Evolutionary conservation across 2,113 vertebrate genomes (phyloP), one percentile per base, ranked within the genome.

Genomic region (Electrona antarctica): DNA sequence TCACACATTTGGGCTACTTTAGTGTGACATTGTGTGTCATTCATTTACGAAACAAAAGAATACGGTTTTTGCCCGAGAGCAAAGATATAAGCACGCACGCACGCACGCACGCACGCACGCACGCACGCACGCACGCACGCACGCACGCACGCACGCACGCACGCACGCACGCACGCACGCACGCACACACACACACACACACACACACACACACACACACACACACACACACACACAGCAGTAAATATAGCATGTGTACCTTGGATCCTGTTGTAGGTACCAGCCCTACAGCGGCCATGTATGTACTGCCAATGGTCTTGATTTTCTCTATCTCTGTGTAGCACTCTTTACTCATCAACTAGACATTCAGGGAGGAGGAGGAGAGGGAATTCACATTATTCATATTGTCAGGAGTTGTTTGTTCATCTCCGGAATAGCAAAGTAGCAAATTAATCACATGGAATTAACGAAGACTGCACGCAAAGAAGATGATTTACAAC

Each of bases 281-380:
- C 10, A 99, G 94, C 79, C 98, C 98, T 65, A 98, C 97, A 2
- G 98, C 98, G 69, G 96, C 97, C 98, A 99, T 99, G 82, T 99
- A 99, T 1, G 98, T 99, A 80, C 98, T 99, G 76, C 98, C 98
- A 47, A 99, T 99, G 66, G 98, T 99, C 93, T 99, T 99, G 89
- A 99, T 99, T 89, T 99, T 99, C 93, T 99, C 98, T 70, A 99
- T 96, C 62, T 98, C 97, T 86, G 93, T 96, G 91, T 98, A 98
- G 85, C 93, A 97, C 79, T 98, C 98, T 91, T 97, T 99, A 74
- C 98, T 97, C 98, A 98, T 96, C 87, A 99, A 94, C 98, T 99
- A 73, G 28, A 64, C 4, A 60, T 5, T 46, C 15, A 82, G 47
- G 70, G 7, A 56, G 13, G 74, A 46, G 59, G 60, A 21, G 9